Conservation (phyloP, 53 echinoderm and acorn worm species). For the Paracentrotus lividus region DNA sequence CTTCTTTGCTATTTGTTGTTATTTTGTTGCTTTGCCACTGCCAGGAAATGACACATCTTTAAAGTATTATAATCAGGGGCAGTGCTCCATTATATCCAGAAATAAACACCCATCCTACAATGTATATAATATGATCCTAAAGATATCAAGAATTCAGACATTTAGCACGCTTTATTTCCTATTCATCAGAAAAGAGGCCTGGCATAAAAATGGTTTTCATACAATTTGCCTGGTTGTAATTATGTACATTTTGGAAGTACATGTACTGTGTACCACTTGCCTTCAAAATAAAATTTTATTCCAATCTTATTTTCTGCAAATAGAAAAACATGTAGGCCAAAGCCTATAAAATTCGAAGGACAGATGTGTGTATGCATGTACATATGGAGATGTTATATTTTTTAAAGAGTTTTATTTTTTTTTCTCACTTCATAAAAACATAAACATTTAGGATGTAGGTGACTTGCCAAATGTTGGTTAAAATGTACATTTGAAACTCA, state of each 20-base stretch:
- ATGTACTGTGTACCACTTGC: no score
- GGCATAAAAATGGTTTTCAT: background rate
- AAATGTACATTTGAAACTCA: no score
- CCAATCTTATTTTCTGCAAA: no score
- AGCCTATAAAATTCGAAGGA: no score
- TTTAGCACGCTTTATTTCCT: background rate
- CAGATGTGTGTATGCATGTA: no score
- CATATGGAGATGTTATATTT: no score
- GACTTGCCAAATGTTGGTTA: no score
- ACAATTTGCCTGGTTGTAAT: background rate
- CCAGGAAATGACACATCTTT: conserved; percentile 58
- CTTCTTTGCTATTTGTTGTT: conserved; percentile 34
- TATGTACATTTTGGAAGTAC: background rate
- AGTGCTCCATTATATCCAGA: conserved; percentile 42
- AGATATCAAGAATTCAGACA: background rate
- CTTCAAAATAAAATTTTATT: no score
- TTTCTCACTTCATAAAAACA: no score
- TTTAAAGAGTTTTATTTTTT: no score
- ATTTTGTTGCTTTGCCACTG: conserved; percentile 27
- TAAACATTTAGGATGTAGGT: no score
- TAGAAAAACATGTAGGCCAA: no score
- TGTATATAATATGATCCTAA: background rate
- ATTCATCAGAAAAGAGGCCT: background rate
- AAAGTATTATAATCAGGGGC: conserved; percentile 56
- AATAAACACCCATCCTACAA: background rate